These are phyloP conservation scores for Agrotis clavis DNA, from an alignment of 2,888 invertebrate genomes.

Conservation along the genomic window DNA sequence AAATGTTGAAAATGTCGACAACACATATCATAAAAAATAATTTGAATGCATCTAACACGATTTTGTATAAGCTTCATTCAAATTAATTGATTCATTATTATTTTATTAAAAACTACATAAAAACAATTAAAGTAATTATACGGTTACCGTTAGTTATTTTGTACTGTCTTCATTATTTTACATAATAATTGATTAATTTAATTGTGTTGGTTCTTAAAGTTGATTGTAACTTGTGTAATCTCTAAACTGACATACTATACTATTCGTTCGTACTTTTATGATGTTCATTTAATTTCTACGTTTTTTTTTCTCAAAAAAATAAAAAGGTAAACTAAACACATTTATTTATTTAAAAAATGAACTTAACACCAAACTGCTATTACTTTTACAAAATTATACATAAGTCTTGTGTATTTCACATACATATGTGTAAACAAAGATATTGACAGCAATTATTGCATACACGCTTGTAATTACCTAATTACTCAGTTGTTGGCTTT, in stretches of 20 bases:
- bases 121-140: slow-evolving; percentile 18
- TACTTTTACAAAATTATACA: background rate
- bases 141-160: slow-evolving; percentile 10
- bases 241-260: no score
- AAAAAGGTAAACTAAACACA: no score
- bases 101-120: slow-evolving; percentile 21
- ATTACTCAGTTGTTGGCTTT: slow-evolving; percentile 37
- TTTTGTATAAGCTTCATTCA: slow-evolving; percentile 2
- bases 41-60: slow-evolving; percentile 11
- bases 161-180: slow-evolving; percentile 9
- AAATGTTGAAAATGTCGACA: background rate
- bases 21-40: background rate
- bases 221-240: background rate
- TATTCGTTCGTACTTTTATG: no score
- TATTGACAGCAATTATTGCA: slow-evolving; percentile 50
- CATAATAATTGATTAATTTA: background rate
- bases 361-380: no score
- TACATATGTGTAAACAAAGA: slow-evolving; percentile 7
- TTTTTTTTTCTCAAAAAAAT: no score
- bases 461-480: slow-evolving; percentile 42
- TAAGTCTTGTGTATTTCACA: background rate
- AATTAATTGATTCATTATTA: slow-evolving; percentile 11
- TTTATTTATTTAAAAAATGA: no score
- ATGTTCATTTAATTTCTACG: no score
- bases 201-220: background rate